Base-by-base conservation (phyloP, 2,797 vertebrate genomes). In the Sus cebifrons region DNA sequence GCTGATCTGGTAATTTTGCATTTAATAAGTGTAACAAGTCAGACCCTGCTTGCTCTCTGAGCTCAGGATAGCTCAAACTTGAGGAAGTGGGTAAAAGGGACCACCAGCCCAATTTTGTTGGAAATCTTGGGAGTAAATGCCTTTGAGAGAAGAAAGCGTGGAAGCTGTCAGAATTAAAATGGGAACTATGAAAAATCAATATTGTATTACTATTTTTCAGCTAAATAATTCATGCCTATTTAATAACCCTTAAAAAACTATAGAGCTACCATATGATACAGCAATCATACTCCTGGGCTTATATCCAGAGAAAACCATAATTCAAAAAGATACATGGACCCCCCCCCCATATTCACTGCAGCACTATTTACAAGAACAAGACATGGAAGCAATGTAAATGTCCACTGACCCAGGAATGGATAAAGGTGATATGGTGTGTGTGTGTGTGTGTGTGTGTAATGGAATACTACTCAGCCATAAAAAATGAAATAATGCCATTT, bases 191-290 rank as follows among this genome's bases (percentile, higher is more conserved):
- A 58, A 70, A 36, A 94, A 62, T 52, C 27, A 62, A 89, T 18
- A 9, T 32, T 85, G 4, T 40, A 23, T 44, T 58, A 52, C 52
- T 90, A 60, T 64, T 94, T 91, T 93, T 81, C 67, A 89, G 54
- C 68, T 49, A 25, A 86, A 4, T 86, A 58, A n/a, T 20, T 93
- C 83, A 49, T 18, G 14, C 71, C 27, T 94, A 52, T 86, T 85
- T 44, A 91, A 70, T 86, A 79, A 73, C 44, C 44, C 44, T 49
- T 49, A 49, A 49, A 49, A 49, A 49, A 49, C 44, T 49, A 49
- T 49, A 10, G 44, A 49, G 44, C 44, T 49, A 49, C 44, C 44
- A 49, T 49, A 10, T 49, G 44, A 49, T 49, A 49, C 44, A 49
- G 44, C 44, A 49, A 49, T 49, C 44, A 6, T 49, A 49, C 44